phyloP scores from a whole-genome alignment of 2,113 vertebrate genomes.

The Naja naja region DNA sequence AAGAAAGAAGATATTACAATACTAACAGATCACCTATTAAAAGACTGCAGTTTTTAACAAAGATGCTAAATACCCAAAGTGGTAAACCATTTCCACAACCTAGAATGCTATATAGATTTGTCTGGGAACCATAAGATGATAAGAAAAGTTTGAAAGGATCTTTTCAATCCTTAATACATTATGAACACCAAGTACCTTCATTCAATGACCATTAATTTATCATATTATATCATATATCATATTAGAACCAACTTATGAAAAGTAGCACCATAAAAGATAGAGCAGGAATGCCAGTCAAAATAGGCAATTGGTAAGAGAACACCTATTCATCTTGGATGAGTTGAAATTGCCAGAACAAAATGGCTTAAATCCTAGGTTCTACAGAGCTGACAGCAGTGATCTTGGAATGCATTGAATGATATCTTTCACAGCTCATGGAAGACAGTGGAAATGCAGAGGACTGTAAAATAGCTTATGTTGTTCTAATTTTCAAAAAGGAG shows the following conservation, averaged over 20 bases:
- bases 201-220: background rate
- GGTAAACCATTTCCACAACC: background rate
- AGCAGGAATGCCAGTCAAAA: background rate
- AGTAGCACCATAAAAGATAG: background rate
- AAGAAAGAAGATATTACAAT: background rate
- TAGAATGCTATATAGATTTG: background rate
- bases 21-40: background rate
- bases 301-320: background rate
- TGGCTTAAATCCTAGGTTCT: background rate
- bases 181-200: background rate
- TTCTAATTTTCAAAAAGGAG: background rate
- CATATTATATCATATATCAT: background rate
- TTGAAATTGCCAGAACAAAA: background rate
- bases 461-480: background rate
- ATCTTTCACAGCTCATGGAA: background rate
- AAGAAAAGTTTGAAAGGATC: background rate
- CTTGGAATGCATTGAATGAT: background rate
- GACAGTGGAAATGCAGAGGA: background rate
- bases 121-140: background rate
- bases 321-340: background rate
- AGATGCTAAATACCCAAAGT: background rate
- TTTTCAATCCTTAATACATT: background rate
- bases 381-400: background rate
- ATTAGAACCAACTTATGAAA: background rate
- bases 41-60: background rate